phyloP scores from a whole-genome alignment of 2,113 vertebrate genomes.

The Suricata suricatta region DNA sequence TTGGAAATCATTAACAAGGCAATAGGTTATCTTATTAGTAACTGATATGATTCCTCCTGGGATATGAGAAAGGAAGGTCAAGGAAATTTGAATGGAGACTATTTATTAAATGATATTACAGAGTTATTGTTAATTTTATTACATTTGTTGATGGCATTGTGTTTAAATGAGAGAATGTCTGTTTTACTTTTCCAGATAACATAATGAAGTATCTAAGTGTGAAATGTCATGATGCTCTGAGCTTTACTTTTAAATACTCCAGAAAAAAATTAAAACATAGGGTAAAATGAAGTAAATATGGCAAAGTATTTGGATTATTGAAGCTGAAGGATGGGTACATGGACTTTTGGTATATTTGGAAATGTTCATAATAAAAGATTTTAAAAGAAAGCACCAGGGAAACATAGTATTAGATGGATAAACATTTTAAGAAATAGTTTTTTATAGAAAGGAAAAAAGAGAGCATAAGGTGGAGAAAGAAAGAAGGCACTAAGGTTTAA shows the following conservation, averaged over 20 bases:
- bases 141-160: background rate
- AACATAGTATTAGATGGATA: background rate
- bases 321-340: background rate
- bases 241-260: constrained; percentile 9
- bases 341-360: background rate
- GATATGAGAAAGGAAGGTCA: background rate
- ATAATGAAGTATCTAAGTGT: background rate
- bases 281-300: constrained; percentile 9
- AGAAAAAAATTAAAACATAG: background rate
- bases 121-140: constrained; percentile 30
- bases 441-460: background rate
- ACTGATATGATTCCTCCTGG: background rate
- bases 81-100: background rate
- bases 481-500: background rate
- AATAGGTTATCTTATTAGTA: background rate
- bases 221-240: background rate
- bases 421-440: constrained; percentile 34
- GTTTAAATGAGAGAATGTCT: background rate
- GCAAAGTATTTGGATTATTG: background rate
- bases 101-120: background rate
- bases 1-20: background rate
- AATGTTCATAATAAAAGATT: constrained; percentile 28
- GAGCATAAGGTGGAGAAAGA: background rate
- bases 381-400: background rate
- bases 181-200: constrained; percentile 11